Base-by-base conservation (phyloP, 2,888 invertebrate genomes). In the Rhopalosiphum nymphaeae region DNA sequence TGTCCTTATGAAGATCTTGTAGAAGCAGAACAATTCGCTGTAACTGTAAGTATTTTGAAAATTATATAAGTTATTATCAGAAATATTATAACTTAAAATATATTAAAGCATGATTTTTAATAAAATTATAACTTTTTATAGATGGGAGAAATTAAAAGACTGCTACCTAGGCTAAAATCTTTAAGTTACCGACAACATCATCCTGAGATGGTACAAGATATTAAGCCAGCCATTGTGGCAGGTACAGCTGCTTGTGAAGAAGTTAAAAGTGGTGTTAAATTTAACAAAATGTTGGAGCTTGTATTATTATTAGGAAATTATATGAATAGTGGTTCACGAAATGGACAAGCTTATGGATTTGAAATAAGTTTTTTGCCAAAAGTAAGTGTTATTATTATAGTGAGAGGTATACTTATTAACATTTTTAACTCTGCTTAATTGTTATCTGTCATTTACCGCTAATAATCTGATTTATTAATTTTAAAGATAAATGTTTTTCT, bases 171-270 rank as follows among this genome's bases (percentile, higher is more conserved):
- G 61, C 96, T 99, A 93, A 97, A 98, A 95, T 98, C 99, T 94
- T 96, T 99, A 93, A 98, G 98, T 95, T 99, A 99, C 96, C 98
- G 98, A 96, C 97, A 98, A 95, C 98, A 97, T 95, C 98, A 98
- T 95, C 96, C 97, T 0, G 99, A 99, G 96, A 97, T 98, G 96
- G 97, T 99, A 67, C 97, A 97, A 85, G 98, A 98, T 95, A 97
- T 98, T 57, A 98, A 98, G 96, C 98, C 98, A 95, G 98, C 98
- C 95, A 98, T 99, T 95, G 99, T 99, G 0, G 98, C 98, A 0
- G 98, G 98, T 0, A 99, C 99, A 3, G 98, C 98, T 0, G 99
- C 99, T 0, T 99, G 99, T 95, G 98, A 99, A 95, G 99, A 99
- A 96, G 97, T 99, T 4, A 98, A 97, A 95, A 97, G 97, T 56